Base-by-base conservation (phyloP, 1,140 invertebrate species). In the Piezodorus guildinii region DNA sequence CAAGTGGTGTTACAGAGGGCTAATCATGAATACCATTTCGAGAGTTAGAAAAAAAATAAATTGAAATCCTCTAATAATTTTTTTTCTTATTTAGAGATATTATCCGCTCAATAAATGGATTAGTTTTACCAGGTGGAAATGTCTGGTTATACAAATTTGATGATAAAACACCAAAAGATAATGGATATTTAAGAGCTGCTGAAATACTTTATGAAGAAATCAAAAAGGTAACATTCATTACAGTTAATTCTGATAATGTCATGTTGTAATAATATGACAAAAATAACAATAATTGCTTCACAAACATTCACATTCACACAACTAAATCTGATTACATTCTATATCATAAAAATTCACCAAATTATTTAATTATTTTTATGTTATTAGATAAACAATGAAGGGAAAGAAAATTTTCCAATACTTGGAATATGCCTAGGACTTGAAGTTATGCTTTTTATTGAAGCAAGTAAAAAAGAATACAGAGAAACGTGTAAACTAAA, bases 341-440 rank as follows among this genome's bases (percentile, higher is more conserved):
- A n/a, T n/a, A n/a, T n/a, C n/a, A n/a, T n/a, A n/a, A n/a, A n/a
- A n/a, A n/a, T n/a, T n/a, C n/a, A n/a, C n/a, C n/a, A n/a, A n/a
- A n/a, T 12, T 12, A 39, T 39, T 8, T 10, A 39, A 12, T 4
- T 39, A 39, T 39, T 39, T 39, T 39, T 39, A 39, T 39, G 34
- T 39, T 39, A 39, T 10, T 12, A 39, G 34, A 39, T 39, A 39
- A 49, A 49, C 19, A 14, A n/a, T 2, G n/a, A 56, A 16, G 73
- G 77, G 5, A 85, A 84, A 15, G 81, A 83, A 62, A 85, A 85
- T 71, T 92, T 92, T 72, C 91, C 92, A 0, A 73, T 95, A 39
- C 88, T 90, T 78, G 91, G 88, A 3, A 92, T 87, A 9, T 96
- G 93, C 72, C 76, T 93, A 2, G 92, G 92, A 51, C 93, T 94